phyloP scores from a whole-genome alignment of 1,140 invertebrate genomes.

The Druon quercuslanigerum region DNA sequence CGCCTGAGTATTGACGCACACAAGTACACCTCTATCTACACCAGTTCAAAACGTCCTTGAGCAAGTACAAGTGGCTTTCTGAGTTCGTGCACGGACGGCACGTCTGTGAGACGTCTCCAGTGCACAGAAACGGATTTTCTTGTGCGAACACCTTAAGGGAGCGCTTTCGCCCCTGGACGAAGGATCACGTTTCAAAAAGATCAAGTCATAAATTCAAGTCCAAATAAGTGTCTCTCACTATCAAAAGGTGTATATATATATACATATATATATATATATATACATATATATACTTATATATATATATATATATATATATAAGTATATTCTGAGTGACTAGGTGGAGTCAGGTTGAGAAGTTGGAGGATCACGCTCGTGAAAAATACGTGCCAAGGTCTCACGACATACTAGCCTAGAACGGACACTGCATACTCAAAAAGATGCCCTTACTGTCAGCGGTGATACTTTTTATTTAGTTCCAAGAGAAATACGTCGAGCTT shows the following conservation, averaged over 20 bases:
- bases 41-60: too few species aligned
- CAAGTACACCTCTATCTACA: too few species aligned
- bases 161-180: too few species aligned
- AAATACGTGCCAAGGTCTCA: slow-evolving; percentile 38
- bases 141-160: too few species aligned
- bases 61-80: too few species aligned
- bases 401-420: slow-evolving; percentile 37
- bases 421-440: slow-evolving; percentile 39
- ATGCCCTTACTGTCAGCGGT: slow-evolving; percentile 25
- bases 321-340: slow-evolving; percentile 31
- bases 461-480: slow-evolving; percentile 33
- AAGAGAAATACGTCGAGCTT: slow-evolving; percentile 22
- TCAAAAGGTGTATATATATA: slow-evolving; percentile 32
- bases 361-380: slow-evolving; percentile 32
- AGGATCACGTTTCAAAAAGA: background rate
- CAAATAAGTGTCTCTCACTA: slow-evolving; percentile 21
- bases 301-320: slow-evolving; percentile 30
- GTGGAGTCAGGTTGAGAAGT: slow-evolving; percentile 38
- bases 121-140: too few species aligned
- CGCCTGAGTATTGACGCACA: too few species aligned
- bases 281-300: slow-evolving; percentile 34
- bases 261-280: slow-evolving; percentile 31
- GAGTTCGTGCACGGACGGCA: too few species aligned
- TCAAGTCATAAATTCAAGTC: background rate
- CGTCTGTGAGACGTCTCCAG: too few species aligned